Conservation (phyloP, 2,888 invertebrate species). For the Diploptera punctata region DNA sequence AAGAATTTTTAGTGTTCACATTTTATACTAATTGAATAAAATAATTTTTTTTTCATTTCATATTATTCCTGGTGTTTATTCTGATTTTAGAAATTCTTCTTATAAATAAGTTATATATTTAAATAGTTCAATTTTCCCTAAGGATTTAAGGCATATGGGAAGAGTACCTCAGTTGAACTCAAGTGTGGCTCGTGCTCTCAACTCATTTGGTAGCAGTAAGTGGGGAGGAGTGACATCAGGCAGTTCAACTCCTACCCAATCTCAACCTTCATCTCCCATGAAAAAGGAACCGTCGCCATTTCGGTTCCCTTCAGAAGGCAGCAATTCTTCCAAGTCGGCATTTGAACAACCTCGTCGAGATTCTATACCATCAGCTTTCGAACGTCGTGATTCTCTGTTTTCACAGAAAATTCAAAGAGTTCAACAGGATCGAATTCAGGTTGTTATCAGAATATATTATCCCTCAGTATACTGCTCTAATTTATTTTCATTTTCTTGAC, state of each 20-base stretch:
- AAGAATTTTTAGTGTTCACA: no score
- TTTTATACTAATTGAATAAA: no score
- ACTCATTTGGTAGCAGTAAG: slow-evolving; percentile 55
- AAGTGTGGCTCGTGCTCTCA: slow-evolving; percentile 70
- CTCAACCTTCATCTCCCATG: slow-evolving; percentile 75
- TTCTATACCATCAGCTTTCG: slow-evolving; percentile 26
- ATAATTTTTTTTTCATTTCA: no score
- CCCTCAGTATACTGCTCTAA: no score
- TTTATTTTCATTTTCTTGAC: no score
- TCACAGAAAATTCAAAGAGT: slow-evolving; percentile 58
- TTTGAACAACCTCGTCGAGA: slow-evolving; percentile 46
- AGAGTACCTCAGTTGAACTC: slow-evolving; percentile 64
- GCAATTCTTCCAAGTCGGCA: slow-evolving; percentile 44
- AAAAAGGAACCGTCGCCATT: slow-evolving; percentile 67
- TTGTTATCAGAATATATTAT: background rate
- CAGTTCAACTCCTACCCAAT: slow-evolving; percentile 56
- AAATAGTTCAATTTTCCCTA: slow-evolving; percentile 15
- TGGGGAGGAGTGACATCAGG: slow-evolving; percentile 48
- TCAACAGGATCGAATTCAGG: slow-evolving; percentile 57
- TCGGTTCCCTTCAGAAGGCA: slow-evolving; percentile 52
- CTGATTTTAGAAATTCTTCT: no score
- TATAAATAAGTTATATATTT: no score
- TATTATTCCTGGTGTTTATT: no score
- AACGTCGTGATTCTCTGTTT: slow-evolving; percentile 48
- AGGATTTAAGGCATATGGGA: slow-evolving; percentile 54